Evolutionary conservation across 2,113 vertebrate genomes (phyloP).

Genomic region (Gymnocephalus cernua): DNA sequence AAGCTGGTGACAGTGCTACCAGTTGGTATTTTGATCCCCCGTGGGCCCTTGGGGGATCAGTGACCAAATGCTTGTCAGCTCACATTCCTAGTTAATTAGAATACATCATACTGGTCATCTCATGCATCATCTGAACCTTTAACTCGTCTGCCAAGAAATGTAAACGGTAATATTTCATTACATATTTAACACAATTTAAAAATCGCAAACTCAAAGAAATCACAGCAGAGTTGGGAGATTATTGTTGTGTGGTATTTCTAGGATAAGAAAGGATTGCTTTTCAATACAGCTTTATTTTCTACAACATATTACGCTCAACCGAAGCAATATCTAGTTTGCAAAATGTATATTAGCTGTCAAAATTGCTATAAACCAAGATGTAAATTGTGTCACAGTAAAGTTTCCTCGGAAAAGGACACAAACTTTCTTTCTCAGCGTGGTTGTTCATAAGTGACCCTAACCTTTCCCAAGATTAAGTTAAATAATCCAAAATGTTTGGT

Average conservation of each 20-base stretch:
- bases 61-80: conserved; percentile 69
- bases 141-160: conserved; percentile 4
- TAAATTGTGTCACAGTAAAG: background rate
- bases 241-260: background rate
- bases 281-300: background rate
- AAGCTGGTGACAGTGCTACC: conserved; percentile 64
- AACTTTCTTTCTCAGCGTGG: background rate
- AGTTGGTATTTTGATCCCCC: conserved; percentile 75
- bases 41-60: conserved; percentile 65
- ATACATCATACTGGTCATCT: conserved; percentile 52
- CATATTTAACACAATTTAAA: background rate
- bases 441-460: background rate
- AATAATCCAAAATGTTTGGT: background rate
- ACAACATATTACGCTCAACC: too few species aligned
- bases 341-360: background rate
- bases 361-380: background rate
- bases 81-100: conserved; percentile 34
- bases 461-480: background rate
- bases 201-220: background rate
- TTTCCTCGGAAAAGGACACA: background rate
- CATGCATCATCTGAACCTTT: conserved; percentile 10
- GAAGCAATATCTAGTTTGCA: background rate
- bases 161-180: background rate
- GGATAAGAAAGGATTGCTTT: background rate
- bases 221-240: background rate